Conservation (phyloP, 2,113 vertebrate species). For the Amia ocellicauda region DNA sequence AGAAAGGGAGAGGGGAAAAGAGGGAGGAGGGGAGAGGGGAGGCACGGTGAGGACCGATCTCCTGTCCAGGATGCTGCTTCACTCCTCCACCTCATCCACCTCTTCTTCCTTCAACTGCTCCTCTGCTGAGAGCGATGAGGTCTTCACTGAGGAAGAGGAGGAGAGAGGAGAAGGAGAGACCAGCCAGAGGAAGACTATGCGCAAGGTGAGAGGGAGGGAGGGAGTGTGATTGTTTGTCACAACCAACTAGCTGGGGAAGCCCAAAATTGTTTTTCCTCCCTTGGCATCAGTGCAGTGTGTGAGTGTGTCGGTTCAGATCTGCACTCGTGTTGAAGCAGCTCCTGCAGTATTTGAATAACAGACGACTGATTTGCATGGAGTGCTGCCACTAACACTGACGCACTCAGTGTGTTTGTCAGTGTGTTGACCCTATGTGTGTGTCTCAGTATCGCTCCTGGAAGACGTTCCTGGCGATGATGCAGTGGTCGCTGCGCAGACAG, state of each 20-base stretch:
- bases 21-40: neutral
- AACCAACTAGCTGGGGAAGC: no score
- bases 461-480: slow-evolving; percentile 71
- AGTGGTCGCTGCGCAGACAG: slow-evolving; percentile 65
- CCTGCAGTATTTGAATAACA: no score
- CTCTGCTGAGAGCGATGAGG: slow-evolving; percentile 67
- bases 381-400: no score
- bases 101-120: slow-evolving; percentile 60
- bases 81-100: slow-evolving; percentile 54
- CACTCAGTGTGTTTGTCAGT: no score
- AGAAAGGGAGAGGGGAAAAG: neutral
- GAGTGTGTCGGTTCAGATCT: slow-evolving; percentile 8
- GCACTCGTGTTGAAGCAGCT: no score
- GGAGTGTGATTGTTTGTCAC: no score
- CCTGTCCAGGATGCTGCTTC: slow-evolving; percentile 50
- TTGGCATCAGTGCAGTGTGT: neutral
- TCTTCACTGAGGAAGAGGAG: slow-evolving; percentile 69
- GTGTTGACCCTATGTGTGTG: no score
- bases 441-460: slow-evolving; percentile 68
- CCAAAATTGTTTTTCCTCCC: no score
- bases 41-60: slow-evolving; percentile 20
- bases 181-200: slow-evolving; percentile 49
- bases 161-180: slow-evolving; percentile 56
- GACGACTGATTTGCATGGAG: slow-evolving; percentile 66
- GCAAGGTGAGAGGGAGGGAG: slow-evolving; percentile 53